Evolutionary conservation across 2,888 invertebrate species (phyloP), one percentile per base, ranked within the genome.

Genomic region (Pristionchus fissidentatus): DNA sequence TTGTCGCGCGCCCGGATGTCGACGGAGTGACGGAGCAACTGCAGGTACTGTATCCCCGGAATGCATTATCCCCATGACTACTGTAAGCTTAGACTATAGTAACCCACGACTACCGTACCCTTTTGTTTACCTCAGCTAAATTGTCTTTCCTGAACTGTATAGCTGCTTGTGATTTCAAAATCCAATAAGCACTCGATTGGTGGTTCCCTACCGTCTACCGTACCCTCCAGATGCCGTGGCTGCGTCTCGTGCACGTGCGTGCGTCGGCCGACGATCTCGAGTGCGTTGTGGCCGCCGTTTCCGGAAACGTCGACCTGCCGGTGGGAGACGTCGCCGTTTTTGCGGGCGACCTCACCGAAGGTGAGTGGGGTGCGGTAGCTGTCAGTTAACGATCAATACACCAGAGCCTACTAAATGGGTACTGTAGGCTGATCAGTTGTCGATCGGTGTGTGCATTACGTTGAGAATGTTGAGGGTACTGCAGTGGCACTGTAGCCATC

Each of bases 281-380:
- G 32, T 77, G 75, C 32, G 49, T 77, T 29, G 75, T 77, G 75
- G 49, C 49, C 49, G 75, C 49, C 22, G 15, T 32, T 19, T 49
- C 75, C n/a, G 75, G 75, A 26, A n/a, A 46, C 49, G 32, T 77
- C 49, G 46, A 46, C 10, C 75, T 77, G 2, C 75, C 75, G 4
- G 15, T 32, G 22, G 75, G 75, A 77, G 75, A 77, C 26, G 35
- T 77, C 49, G 75, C 75, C 35, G 75, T 77, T 22, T 77, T 77
- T 41, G 75, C 75, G 4, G 75, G 75, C 46, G 75, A 49, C 22
- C 41, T 77, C 7, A 19, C 10, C 19, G 49, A 49, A 49, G 49
- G 49, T 49, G 49, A 49, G 49, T 49, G 32, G 26, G 46, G 49
- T 77, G 8, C 3, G 26, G 46, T 26, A 35, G 29, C 10, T 13